Evolutionary conservation across 2,888 invertebrate genomes (phyloP), one percentile per base, ranked within the genome.

Genomic region (Pimpla rufipes): DNA sequence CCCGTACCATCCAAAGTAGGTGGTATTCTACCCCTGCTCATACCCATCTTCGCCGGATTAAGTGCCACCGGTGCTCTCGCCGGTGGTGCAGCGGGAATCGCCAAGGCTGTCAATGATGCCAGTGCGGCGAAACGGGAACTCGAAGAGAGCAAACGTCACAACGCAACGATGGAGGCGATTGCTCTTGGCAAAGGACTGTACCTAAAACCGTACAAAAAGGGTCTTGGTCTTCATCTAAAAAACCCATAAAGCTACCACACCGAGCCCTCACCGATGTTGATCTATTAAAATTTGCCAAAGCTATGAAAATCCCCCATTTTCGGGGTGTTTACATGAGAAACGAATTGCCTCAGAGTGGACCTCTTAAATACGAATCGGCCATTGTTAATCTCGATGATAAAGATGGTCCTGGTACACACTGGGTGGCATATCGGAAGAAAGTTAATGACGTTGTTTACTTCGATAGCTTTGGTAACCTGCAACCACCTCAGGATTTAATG

Each of bases 391-490:
- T 57, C 3, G 57, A 23, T 55, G 21, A 55, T 55, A 55, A 52
- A 52, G 21, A 52, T 52, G 52, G 52, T 1, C 52, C 52, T 8
- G 52, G 21, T 10, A 52, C 21, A 1, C 52, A 52, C 21, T 52
- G 52, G 52, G 52, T 52, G 0, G 90, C 90, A 45, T 93, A 91
- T 83, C 86, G 78, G 47, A 92, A 93, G 86, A 83, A 85, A 1
- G 85, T 86, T 40, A 76, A 88, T 79, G 68, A 88, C 23, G 87
- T 90, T 10, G 83, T 88, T 62, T 93, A 93, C 85, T 93, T 90
- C 86, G 92, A 93, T 79, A 91, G 90, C 67, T 93, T 90, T 84
- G 92, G 92, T 6, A 89, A 92, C 84, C 84, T 92, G 23, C 86
- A 86, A 70, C 91, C 91, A 1, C 90, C 90, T 0, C 18, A 64